These are phyloP conservation scores for Fistularia tabacaria DNA, from an alignment of 2,797 vertebrate species.

Conservation along the genomic window DNA sequence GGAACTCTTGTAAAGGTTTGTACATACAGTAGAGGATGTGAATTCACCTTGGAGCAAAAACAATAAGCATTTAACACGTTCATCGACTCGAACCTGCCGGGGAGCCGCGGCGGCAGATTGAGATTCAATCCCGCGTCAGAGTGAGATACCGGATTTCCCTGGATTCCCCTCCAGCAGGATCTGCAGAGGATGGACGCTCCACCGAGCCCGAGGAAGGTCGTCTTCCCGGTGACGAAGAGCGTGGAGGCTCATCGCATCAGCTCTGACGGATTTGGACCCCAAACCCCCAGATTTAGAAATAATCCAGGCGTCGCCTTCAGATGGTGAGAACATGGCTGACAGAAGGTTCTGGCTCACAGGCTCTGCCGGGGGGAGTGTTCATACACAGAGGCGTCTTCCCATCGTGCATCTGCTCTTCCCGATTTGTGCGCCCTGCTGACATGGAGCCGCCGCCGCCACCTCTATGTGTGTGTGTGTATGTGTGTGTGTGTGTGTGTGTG, in stretches of 20 bases:
- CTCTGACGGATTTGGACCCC: too few species aligned
- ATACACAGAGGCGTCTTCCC: slow-evolving; percentile 35
- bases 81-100: slow-evolving; percentile 67
- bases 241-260: too few species aligned
- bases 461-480: too few species aligned
- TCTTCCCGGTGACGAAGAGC: too few species aligned
- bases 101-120: slow-evolving; percentile 50
- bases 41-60: background rate
- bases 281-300: too few species aligned
- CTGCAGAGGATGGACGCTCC: too few species aligned
- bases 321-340: too few species aligned
- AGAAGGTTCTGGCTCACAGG: too few species aligned
- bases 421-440: slow-evolving; percentile 17
- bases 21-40: slow-evolving; percentile 70
- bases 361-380: slow-evolving; percentile 16
- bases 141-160: slow-evolving; percentile 6
- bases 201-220: too few species aligned
- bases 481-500: too few species aligned
- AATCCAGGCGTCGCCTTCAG: too few species aligned
- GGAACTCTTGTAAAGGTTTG: slow-evolving; percentile 70
- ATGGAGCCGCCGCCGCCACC: slow-evolving; percentile 30
- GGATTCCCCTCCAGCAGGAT: too few species aligned
- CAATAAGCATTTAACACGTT: slow-evolving; percentile 66
- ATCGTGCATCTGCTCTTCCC: slow-evolving; percentile 26
- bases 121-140: slow-evolving; percentile 33